These are phyloP conservation scores for Ichneumoninae sp. DNA, from an alignment of 2,888 invertebrate genomes.

Conservation along the genomic window DNA sequence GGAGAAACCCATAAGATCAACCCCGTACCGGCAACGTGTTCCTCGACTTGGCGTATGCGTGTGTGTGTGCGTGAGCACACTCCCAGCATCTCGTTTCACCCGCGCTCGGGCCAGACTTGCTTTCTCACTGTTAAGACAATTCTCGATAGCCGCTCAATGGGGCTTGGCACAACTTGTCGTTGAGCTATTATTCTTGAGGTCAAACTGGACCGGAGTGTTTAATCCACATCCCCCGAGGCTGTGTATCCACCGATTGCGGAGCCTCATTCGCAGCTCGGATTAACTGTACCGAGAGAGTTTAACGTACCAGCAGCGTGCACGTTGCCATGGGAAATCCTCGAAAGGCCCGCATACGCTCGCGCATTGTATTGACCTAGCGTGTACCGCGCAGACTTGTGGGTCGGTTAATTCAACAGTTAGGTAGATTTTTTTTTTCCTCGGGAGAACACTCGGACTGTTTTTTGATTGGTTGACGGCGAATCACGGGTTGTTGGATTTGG, in stretches of 20 bases:
- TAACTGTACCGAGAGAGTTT: conserved; percentile 4
- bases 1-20: conserved; percentile 77
- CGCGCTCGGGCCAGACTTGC: background rate
- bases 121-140: conserved; percentile 20
- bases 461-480: too few relatives aligned
- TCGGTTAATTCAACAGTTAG: too few relatives aligned
- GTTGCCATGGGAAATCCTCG: background rate
- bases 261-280: background rate
- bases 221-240: background rate
- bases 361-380: too few relatives aligned
- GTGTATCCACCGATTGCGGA: background rate
- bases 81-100: background rate
- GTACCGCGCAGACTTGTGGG: too few relatives aligned
- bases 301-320: background rate
- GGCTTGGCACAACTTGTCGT: background rate
- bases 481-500: too few relatives aligned
- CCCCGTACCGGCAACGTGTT: conserved; percentile 73
- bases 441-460: too few relatives aligned
- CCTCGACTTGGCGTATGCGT: background rate
- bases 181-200: conserved; percentile 11
- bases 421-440: too few relatives aligned
- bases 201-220: background rate
- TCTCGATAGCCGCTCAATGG: conserved; percentile 6
- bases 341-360: too few relatives aligned
- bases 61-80: background rate